A percentile compares a stretch with the other conserved stretches of the same genome.
Evolutionary conservation across 2,888 invertebrate species (phyloP).

Genomic region (Cyrtodaria siliqua): DNA sequence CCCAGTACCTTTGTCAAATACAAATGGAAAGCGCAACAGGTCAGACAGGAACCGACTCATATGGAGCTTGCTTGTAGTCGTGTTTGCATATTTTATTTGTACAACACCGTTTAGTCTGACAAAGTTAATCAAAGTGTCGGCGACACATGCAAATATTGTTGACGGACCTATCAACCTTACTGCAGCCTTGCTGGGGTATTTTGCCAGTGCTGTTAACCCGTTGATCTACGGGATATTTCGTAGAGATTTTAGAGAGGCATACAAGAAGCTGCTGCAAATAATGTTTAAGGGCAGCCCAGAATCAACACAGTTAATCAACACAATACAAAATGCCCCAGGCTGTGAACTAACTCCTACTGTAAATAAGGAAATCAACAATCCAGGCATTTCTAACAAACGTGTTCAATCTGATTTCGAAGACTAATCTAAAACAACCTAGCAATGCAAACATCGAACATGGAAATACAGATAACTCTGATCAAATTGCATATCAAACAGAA

Average conservation of each 20-base stretch:
- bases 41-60: slow-evolving; percentile 55
- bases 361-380: no score
- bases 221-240: slow-evolving; percentile 84
- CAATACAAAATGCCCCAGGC: no score
- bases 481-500: no score
- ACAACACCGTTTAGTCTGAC: slow-evolving; percentile 85
- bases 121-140: slow-evolving; percentile 82
- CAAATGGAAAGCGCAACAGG: slow-evolving; percentile 6
- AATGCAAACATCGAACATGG: no score
- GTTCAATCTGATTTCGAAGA: no score
- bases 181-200: slow-evolving; percentile 80
- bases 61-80: slow-evolving; percentile 81
- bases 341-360: no score
- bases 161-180: slow-evolving; percentile 79
- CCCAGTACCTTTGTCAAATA: not conserved
- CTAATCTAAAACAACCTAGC: no score
- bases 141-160: slow-evolving; percentile 56
- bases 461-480: no score
- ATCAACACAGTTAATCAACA: no score
- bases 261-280: slow-evolving; percentile 49
- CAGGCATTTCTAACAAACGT: no score
- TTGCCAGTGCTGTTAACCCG: slow-evolving; percentile 84
- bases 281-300: not conserved
- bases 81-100: slow-evolving; percentile 83
- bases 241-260: slow-evolving; percentile 79